Evolutionary conservation across 2,797 vertebrate species (phyloP), one percentile per base, ranked within the genome.

Genomic region (Vipera latastei): DNA sequence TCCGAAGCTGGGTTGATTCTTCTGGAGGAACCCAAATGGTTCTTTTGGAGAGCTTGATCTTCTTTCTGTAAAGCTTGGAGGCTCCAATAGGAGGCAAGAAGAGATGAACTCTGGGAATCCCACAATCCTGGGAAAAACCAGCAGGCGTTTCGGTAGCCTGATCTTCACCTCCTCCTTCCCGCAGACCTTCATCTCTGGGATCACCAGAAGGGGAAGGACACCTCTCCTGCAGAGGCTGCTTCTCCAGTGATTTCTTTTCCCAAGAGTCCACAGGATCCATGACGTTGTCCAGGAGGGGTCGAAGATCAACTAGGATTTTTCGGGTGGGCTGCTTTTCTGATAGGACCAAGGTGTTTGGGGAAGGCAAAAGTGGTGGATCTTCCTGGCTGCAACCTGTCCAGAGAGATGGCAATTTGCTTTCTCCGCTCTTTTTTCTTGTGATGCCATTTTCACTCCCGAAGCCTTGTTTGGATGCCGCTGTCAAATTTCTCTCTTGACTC

Each of bases 251-350:
- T 28, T 55, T 73, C 13, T 87, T 53, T 13, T 89, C 86, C 61
- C 95, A 92, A 11, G 88, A 92, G 20, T 95, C 94, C 14, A 59
- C 38, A 0, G 93, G 89, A 48, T 97, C 97, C 53, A 93, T 94
- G 28, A 96, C 96, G 44, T 95, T 95, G 63, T 96, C 96, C 89
- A 98, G 92, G 86, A 96, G 87, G 2, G 97, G 95, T 92, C 93
- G 95, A 28, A 98, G 95, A 90, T 97, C 96, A 38, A 98, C 96
- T 69, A 60, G 93, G 88, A 97, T 96, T 90, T 90, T 97, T 94
- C 94, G 95, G 59, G 88, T 60, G 6, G 14, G 22, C 0, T 69
- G 65, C 0, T 48, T 55, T 51, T 78, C 32, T 1, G 65, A 18
- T n/a, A 7, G 4, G 22, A n/a, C 32, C 2, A 9, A 55, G 12